A percentile compares a stretch with the other conserved stretches of the same genome.
Conservation (phyloP, 2,888 invertebrate species). For the Girardia tigrina region DNA sequence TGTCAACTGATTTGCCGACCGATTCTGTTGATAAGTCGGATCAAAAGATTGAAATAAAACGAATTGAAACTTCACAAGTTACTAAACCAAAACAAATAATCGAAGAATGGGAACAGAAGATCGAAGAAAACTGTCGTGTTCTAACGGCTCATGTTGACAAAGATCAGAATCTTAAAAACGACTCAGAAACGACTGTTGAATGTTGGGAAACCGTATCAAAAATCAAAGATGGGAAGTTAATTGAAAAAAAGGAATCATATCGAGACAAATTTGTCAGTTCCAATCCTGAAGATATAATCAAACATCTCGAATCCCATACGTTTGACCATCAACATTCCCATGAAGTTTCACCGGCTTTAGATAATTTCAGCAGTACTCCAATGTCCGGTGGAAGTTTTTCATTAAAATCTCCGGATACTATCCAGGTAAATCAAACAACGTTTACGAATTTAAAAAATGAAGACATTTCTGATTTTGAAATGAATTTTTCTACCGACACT, state of each 20-base stretch:
- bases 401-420: too few relatives aligned
- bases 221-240: background rate
- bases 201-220: background rate
- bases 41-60: background rate
- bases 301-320: background rate
- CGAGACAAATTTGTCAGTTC: background rate
- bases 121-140: background rate
- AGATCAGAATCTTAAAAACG: background rate
- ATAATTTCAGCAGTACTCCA: too few relatives aligned
- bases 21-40: background rate
- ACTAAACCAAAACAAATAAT: background rate
- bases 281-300: background rate
- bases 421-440: too few relatives aligned
- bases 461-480: too few relatives aligned
- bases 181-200: background rate
- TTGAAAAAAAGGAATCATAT: background rate
- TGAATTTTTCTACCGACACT: too few relatives aligned
- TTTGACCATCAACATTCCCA: background rate
- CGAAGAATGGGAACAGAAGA: background rate
- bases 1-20: too few relatives aligned
- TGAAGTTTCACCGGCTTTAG: too few relatives aligned
- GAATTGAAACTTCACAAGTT: background rate
- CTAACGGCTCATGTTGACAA: background rate
- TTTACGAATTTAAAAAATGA: too few relatives aligned
- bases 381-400: too few relatives aligned